Percentiles rank a stretch among this genome's conserved stretches.
Conservation (phyloP, 1,140 invertebrate species). For the Atta texana region DNA sequence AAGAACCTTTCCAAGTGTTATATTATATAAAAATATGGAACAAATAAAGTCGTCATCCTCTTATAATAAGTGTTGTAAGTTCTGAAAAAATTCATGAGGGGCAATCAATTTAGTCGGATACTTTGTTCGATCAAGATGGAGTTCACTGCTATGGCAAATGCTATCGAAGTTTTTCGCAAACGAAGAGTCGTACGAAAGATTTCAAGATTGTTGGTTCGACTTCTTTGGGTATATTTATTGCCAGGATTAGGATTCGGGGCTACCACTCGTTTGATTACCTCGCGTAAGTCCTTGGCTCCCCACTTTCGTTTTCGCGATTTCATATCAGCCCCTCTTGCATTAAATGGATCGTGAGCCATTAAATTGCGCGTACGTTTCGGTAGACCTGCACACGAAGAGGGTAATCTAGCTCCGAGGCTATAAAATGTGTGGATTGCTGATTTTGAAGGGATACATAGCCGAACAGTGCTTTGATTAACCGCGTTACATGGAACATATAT, state of each 20-base stretch:
- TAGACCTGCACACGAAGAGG: constrained; percentile 32
- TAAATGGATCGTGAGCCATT: constrained; percentile 70
- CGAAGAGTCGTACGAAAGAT: not conserved
- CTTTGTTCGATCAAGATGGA: not conserved
- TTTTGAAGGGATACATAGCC: constrained; percentile 45
- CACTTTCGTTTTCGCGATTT: constrained; percentile 53
- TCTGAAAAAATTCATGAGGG: not conserved
- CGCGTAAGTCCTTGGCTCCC: constrained; percentile 19
- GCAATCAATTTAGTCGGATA: not conserved
- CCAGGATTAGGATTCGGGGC: constrained; percentile 21
- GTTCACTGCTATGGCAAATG: not conserved
- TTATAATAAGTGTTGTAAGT: not conserved
- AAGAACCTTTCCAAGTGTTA: not conserved
- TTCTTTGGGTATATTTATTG: constrained; percentile 30
- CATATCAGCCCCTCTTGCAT: constrained; percentile 55
- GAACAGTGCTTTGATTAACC: constrained; percentile 52
- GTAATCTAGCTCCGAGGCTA: constrained; percentile 39
- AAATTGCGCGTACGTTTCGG: constrained; percentile 50
- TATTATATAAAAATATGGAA: not conserved
- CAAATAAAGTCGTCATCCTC: not conserved
- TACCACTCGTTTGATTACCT: constrained; percentile 10
- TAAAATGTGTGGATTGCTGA: constrained; percentile 41
- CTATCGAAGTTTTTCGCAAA: not conserved
- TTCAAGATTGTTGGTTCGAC: not conserved
- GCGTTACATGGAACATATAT: not conserved